Conservation (phyloP, 2,797 vertebrate species). For the Sebastiscus tertius region DNA sequence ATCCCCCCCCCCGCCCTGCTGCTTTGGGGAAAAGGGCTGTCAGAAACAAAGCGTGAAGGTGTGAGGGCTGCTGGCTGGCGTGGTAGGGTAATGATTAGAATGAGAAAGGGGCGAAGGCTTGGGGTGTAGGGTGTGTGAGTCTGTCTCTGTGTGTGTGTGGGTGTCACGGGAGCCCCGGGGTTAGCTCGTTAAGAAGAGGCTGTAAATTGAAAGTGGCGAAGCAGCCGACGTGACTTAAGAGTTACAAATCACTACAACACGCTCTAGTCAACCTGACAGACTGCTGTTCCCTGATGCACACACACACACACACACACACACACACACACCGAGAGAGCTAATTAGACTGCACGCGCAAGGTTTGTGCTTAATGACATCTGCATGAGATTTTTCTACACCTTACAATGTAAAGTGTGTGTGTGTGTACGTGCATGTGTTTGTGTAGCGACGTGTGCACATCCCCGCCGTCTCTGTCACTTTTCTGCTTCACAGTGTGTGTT, state of each 20-base stretch:
- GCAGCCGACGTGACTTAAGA: constrained; percentile 71
- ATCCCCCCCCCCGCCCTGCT: not conserved
- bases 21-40: constrained; percentile 47
- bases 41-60: constrained; percentile 58
- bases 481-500: constrained; percentile 22
- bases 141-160: not conserved
- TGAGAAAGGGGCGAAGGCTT: constrained; percentile 6
- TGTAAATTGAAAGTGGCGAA: constrained; percentile 77
- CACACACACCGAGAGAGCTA: constrained; percentile 22
- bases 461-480: constrained; percentile 15
- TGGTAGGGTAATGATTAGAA: constrained; percentile 41
- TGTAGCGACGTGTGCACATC: not conserved
- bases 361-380: constrained; percentile 44
- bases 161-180: constrained; percentile 11
- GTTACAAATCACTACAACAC: constrained; percentile 75
- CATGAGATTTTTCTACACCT: not conserved
- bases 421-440: not conserved
- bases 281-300: constrained; percentile 48
- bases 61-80: constrained; percentile 27
- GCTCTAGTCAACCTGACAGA: constrained; percentile 62
- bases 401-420: not conserved
- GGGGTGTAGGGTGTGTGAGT: not conserved
- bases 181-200: constrained; percentile 62
- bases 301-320: constrained; percentile 32
- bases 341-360: constrained; percentile 37